Base-by-base conservation (phyloP, 1,140 invertebrate species). In the Trichonephila clavipes region DNA sequence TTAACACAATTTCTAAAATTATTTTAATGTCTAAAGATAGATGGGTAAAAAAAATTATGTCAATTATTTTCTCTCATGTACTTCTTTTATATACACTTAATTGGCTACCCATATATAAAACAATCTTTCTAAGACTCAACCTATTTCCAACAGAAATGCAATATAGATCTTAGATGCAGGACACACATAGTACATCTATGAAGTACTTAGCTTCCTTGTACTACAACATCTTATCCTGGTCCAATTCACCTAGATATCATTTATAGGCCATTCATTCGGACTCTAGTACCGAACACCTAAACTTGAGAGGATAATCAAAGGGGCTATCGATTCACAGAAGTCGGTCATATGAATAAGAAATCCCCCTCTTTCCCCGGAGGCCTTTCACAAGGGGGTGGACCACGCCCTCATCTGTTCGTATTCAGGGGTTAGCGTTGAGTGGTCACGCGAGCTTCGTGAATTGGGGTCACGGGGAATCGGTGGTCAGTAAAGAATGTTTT, bases 401-500 rank as follows among this genome's bases (percentile, higher is more conserved):
- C 40, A 83, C 81, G 81, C 81, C 81, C 81, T 83, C 2, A 10
- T 1, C 69, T 6, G 69, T 77, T 28, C 28, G 69, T 24, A 77
- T 77, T 77, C 69, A 77, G 40, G 51, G 40, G 44, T 18, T 58
- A 16, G 81, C 19, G 14, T 18, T 40, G n/a, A 51, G 24, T 77
- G 69, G 81, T 83, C 81, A 83, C 81, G 81, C 81, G 44, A 83
- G 44, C 81, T 21, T 3, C 19, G 10, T 10, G 81, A 83, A 83
- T n/a, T 28, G 40, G 51, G 81, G 81, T 83, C 81, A 83, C 21
- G 58, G n/a, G 81, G 81, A 24, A 58, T 44, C 5, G 19, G 81
- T 58, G 81, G 81, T 83, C 81, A 83, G 81, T n/a, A 83, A 83
- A 83, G 81, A 58, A 83, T 44, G 19, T 44, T 58, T 83, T 83